Conservation (phyloP, 2,113 vertebrate genomes). For the Xiphophorus couchianus region DNA sequence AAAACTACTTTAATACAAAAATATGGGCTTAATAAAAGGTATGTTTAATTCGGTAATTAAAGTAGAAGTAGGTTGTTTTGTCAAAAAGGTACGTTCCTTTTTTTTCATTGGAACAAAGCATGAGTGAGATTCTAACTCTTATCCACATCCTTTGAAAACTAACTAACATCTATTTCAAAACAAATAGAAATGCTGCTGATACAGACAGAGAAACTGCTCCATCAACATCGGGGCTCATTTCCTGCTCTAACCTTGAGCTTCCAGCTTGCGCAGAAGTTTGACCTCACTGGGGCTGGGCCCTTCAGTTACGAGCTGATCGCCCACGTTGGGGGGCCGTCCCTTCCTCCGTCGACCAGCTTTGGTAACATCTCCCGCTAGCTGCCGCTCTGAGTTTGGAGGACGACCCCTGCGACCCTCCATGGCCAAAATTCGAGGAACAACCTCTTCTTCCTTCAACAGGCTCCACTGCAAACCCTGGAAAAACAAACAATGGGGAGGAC, state of each 20-base stretch:
- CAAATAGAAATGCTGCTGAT: not conserved
- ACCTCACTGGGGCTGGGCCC: constrained; percentile 87
- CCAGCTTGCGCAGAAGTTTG: constrained; percentile 93
- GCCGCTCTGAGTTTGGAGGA: constrained; percentile 87
- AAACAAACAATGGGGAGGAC: constrained; percentile 12
- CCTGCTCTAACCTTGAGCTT: constrained; percentile 89
- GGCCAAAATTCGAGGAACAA: constrained; percentile 89
- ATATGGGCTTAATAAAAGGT: too few relatives aligned
- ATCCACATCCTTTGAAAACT: not conserved
- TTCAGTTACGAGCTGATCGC: constrained; percentile 85
- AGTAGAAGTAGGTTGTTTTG: too few relatives aligned
- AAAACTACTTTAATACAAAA: too few relatives aligned
- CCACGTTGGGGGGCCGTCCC: constrained; percentile 91
- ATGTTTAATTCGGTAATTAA: too few relatives aligned
- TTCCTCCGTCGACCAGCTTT: constrained; percentile 89
- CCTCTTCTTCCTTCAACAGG: constrained; percentile 94
- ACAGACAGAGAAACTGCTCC: constrained; percentile 5
- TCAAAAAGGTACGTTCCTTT: too few relatives aligned
- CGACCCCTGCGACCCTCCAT: constrained; percentile 94
- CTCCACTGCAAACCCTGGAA: constrained; percentile 96
- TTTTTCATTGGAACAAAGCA: not conserved
- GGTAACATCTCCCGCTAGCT: constrained; percentile 69
- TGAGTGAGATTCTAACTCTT: not conserved
- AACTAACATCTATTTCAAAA: too few relatives aligned
- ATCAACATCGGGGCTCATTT: constrained; percentile 49